Percentiles rank a stretch among this genome's conserved stretches.
phyloP scores from a whole-genome alignment of 1,140 invertebrate genomes.

The Drosophila hydei region DNA sequence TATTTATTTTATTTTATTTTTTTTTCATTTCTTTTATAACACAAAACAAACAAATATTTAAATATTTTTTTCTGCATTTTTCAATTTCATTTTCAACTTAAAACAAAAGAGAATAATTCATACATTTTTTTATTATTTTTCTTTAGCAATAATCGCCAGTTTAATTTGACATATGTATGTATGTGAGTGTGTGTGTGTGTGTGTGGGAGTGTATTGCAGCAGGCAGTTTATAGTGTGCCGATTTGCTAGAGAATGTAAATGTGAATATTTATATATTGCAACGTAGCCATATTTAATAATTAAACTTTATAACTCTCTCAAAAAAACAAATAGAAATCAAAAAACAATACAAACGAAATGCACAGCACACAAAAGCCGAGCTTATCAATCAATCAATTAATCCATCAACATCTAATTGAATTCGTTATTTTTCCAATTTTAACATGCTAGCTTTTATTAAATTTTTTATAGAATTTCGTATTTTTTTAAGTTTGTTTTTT shows the following conservation, averaged over 20 bases:
- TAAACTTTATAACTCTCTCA: conserved; percentile 42
- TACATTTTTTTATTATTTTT: background rate
- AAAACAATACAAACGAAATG: conserved; percentile 51
- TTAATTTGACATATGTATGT: conserved; percentile 49
- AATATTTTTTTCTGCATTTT: conserved; percentile 54
- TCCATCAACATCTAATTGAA: conserved; percentile 39
- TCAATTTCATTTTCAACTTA: conserved; percentile 29
- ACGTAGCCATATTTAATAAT: conserved; percentile 62
- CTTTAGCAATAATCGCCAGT: conserved; percentile 32
- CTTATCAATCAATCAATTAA: conserved; percentile 20
- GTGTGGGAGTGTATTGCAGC: conserved; percentile 14
- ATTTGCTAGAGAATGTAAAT: conserved; percentile 42
- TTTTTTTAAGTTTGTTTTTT: conserved; percentile 21
- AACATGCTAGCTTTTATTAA: conserved; percentile 58
- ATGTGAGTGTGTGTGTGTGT: conserved; percentile 9
- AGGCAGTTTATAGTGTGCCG: conserved; percentile 29
- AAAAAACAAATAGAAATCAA: conserved; percentile 12
- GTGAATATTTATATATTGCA: conserved; percentile 67
- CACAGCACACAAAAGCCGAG: conserved; percentile 67
- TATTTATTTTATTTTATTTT: conserved; percentile 45
- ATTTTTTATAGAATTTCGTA: conserved; percentile 49
- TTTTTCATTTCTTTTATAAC: conserved; percentile 52
- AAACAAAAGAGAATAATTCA: conserved; percentile 41
- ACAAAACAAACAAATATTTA: conserved; percentile 80
- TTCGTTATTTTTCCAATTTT: conserved; percentile 30